phyloP scores from a whole-genome alignment of 2,888 invertebrate genomes.

The Macaria notata region DNA sequence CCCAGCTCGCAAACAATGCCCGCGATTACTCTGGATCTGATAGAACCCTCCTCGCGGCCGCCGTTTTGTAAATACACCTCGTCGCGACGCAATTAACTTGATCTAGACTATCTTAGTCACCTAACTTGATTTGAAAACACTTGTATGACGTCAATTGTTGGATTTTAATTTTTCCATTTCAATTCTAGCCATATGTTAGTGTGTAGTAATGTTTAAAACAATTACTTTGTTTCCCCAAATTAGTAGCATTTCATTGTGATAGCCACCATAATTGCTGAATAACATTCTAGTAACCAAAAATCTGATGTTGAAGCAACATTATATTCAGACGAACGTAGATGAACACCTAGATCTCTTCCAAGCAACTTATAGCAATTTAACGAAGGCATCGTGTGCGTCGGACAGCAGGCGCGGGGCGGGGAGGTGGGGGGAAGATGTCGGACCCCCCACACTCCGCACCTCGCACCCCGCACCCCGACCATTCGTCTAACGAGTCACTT shows the following conservation, averaged over 20 bases:
- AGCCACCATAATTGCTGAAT: too few relatives aligned
- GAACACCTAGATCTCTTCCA: slow-evolving; percentile 2
- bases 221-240: too few relatives aligned
- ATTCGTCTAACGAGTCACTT: slow-evolving; percentile 65
- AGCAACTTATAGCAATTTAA: slow-evolving; percentile 44
- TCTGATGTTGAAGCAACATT: too few relatives aligned
- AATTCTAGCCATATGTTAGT: too few relatives aligned
- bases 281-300: too few relatives aligned
- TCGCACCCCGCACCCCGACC: slow-evolving; percentile 41
- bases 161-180: too few relatives aligned
- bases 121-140: too few relatives aligned
- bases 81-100: slow-evolving; percentile 5
- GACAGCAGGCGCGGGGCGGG: slow-evolving; percentile 50
- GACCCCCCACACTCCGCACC: too few relatives aligned
- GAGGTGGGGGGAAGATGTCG: slow-evolving; percentile 9
- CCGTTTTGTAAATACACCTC: slow-evolving; percentile 20
- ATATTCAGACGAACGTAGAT: too few relatives aligned
- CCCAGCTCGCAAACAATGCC: slow-evolving; percentile 50
- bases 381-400: slow-evolving; percentile 72
- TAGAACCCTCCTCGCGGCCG: slow-evolving; percentile 25
- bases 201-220: too few relatives aligned
- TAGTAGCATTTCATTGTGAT: too few relatives aligned
- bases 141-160: too few relatives aligned
- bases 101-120: neutral
- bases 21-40: slow-evolving; percentile 48